Base-by-base conservation (phyloP, 2,113 vertebrate species). In the Menidia beryllina region DNA sequence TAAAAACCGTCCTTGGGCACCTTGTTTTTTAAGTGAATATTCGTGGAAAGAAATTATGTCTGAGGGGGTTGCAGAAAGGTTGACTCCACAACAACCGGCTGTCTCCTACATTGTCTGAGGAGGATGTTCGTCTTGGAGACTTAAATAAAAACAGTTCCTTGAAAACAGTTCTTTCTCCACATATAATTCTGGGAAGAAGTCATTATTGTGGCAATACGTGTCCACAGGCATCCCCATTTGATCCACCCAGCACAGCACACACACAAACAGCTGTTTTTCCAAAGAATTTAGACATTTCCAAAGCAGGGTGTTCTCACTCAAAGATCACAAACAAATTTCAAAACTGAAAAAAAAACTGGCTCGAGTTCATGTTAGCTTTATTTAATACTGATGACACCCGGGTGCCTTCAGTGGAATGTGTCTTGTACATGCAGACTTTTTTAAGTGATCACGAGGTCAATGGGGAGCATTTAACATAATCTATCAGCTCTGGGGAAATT, bases 161-260 rank as follows among this genome's bases (percentile, higher is more conserved):
- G n/a, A n/a, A n/a, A 77, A 62, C 1, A 0, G 15, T 17, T 63
- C 55, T 71, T 68, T 62, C 63, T 47, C 54, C 51, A 54, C 17
- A n/a, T 15, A 45, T 6, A 5, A 6, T 60, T 77, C 72, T 77
- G 74, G 75, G 69, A 78, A 84, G 78, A 75, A 81, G 15, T 62
- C 81, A 78, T 88, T 87, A 85, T 86, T 91, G 89, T 86, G 89
- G 84, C 39, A 19, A 67, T 53, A 72, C 53, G 60, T 63, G 82
- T 82, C 86, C 79, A 82, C 88, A 85, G 86, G 80, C 90, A 79
- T 86, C 69, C 63, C 54, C 63, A 83, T 72, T 89, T 88, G 80
- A 84, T 74, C 77, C 86, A 56, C 59, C 83, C 65, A 58, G 74
- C 66, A 72, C 23, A 20, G 49, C 20, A 26, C 61, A 41, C 56